Conservation (phyloP, 1,140 invertebrate genomes). For the Goniozus legneri region DNA sequence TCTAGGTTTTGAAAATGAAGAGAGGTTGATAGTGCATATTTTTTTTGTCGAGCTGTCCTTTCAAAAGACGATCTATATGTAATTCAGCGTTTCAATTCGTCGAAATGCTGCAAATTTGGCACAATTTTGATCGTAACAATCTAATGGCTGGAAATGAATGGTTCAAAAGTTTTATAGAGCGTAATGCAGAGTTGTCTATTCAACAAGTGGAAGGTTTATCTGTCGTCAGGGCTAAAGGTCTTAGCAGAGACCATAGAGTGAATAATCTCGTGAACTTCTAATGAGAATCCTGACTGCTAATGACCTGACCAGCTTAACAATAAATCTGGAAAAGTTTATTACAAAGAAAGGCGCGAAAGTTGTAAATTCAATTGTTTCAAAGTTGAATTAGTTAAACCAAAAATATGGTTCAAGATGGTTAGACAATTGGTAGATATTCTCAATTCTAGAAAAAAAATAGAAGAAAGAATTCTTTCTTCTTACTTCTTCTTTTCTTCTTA, state of each 20-base stretch:
- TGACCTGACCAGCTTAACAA: slow-evolving; percentile 31
- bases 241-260: slow-evolving; percentile 36
- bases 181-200: slow-evolving; percentile 35
- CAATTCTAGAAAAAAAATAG: no score
- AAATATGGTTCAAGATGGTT: no score
- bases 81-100: slow-evolving; percentile 31
- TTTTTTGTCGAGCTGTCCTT: slow-evolving; percentile 5
- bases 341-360: slow-evolving; percentile 40
- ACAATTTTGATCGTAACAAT: slow-evolving; percentile 36
- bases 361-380: slow-evolving; percentile 38
- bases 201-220: slow-evolving; percentile 43
- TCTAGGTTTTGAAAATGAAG: not conserved
- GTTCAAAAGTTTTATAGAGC: slow-evolving; percentile 34
- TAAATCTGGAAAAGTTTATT: slow-evolving; percentile 40
- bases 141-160: slow-evolving; percentile 34
- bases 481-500: no score
- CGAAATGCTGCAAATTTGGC: slow-evolving; percentile 29
- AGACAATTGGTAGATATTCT: no score
- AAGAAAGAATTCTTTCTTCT: no score
- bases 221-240: slow-evolving; percentile 30
- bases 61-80: not conserved
- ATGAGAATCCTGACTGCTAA: slow-evolving; percentile 27
- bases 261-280: slow-evolving; percentile 30
- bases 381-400: slow-evolving; percentile 38
- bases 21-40: not conserved